Evolutionary conservation across 2,113 vertebrate genomes (phyloP).

Genomic region (Diphyllodes magnificus): DNA sequence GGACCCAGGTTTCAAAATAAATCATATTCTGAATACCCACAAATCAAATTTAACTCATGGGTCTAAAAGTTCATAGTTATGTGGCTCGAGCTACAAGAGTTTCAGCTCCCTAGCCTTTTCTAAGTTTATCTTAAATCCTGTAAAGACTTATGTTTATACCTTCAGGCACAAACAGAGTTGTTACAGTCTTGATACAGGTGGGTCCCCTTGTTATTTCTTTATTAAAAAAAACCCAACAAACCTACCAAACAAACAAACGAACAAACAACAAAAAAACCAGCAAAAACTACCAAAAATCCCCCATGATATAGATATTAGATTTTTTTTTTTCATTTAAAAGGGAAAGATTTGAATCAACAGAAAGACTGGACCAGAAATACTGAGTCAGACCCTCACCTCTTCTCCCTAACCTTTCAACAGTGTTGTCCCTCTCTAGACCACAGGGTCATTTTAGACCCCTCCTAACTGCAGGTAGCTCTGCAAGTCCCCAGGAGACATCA

Average conservation of each 20-base stretch:
- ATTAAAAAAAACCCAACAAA: background rate
- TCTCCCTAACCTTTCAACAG: background rate
- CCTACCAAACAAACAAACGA: background rate
- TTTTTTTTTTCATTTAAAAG: background rate
- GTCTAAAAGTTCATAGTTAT: background rate
- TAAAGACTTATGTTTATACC: fast-evolving
- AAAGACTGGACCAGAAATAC: fast-evolving
- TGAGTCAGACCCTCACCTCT: background rate
- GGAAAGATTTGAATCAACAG: background rate
- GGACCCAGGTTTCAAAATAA: background rate
- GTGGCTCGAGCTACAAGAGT: background rate
- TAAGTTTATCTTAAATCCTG: background rate
- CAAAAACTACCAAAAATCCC: background rate
- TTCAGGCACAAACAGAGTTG: fast-evolving
- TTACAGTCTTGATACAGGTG: background rate
- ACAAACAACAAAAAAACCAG: fast-evolving
- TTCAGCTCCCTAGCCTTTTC: background rate
- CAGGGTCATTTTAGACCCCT: background rate
- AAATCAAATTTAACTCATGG: background rate
- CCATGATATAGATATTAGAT: fast-evolving
- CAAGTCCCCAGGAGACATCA: background rate
- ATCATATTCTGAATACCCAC: background rate
- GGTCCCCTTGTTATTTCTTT: background rate
- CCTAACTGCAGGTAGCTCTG: background rate
- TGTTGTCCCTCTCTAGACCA: background rate